These are phyloP conservation scores for Platalea minor DNA, from an alignment of 2,797 vertebrate genomes.

Conservation along the genomic window DNA sequence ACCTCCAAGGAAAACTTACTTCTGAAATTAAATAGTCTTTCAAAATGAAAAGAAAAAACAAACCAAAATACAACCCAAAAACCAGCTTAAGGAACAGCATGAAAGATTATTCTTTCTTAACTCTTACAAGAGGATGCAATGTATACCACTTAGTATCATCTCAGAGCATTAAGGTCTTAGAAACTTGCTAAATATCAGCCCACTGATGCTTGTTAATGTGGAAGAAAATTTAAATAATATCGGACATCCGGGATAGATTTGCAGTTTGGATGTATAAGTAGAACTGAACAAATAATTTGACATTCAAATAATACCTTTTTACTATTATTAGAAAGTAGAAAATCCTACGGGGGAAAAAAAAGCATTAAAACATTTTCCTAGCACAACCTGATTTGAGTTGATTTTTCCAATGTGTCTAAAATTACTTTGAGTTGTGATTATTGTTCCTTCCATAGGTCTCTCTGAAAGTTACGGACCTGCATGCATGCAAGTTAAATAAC, in stretches of 20 bases:
- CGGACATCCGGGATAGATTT: background rate
- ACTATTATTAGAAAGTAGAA: background rate
- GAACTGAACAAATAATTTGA: background rate
- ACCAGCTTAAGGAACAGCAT: background rate
- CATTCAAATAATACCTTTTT: background rate
- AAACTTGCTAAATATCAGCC: background rate
- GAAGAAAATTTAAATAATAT: background rate
- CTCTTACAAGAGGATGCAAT: background rate
- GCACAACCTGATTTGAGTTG: background rate
- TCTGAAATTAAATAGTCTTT: background rate
- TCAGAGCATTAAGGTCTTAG: background rate
- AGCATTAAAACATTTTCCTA: background rate
- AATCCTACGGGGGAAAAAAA: background rate
- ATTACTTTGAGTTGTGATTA: background rate
- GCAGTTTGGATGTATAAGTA: background rate
- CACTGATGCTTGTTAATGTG: background rate
- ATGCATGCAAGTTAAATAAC: background rate
- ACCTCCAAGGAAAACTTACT: background rate
- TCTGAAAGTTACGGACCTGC: background rate
- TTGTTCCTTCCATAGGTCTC: background rate
- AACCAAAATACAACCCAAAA: background rate
- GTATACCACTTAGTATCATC: background rate
- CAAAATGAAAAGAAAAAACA: background rate
- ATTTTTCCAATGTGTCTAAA: background rate
- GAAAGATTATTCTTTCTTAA: background rate